Evolutionary conservation across 2,113 vertebrate genomes (phyloP), one percentile per base, ranked within the genome.

Genomic region (Strix aluco): DNA sequence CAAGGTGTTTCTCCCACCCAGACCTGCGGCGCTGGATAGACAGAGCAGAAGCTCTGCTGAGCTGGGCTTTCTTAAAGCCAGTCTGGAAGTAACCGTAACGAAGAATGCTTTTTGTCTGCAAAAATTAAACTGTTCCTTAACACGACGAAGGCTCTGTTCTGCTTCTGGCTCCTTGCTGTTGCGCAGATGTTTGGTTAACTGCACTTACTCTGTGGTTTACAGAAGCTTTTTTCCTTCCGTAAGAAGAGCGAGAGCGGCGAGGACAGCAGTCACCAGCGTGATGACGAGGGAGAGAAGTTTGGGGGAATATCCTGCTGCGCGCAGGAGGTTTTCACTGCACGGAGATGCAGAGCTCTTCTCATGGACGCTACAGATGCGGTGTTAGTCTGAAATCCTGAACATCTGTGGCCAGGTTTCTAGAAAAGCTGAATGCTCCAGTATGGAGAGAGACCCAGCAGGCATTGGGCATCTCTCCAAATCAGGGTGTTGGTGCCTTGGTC

Each of bases 271-370:
- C 75, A 10, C 20, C 1, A 5, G 12, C 2, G 1, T 11, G 75
- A 6, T 4, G 17, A 13, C 15, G 42, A 32, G 51, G 93, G 22
- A 88, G 57, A 55, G 47, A 80, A 3, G 21, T 16, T 58, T 1
- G 30, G 46, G 46, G 58, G 65, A 72, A 11, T 21, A 15, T 30
- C n/a, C 46, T 16, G 40, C 51, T 71, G 8, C 2, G 1, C 2
- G 1, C 30, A 15, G 61, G 29, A 14, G 0, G 0, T 51, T 85
- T 42, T 51, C 62, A 46, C 40, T 14, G 21, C 3, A 0, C 0
- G 0, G 61, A 32, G 59, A 11, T 42, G 49, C 44, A 27, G 22
- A 19, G 59, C 34, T 42, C 30, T 75, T 46, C 67, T 54, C 23
- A 5, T 55, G 49, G 62, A 10, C 32, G 18, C 40, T 32, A 4